Evolutionary conservation across 2,797 vertebrate genomes (phyloP), one percentile per base, ranked within the genome.

Genomic region (Clamator glandarius): DNA sequence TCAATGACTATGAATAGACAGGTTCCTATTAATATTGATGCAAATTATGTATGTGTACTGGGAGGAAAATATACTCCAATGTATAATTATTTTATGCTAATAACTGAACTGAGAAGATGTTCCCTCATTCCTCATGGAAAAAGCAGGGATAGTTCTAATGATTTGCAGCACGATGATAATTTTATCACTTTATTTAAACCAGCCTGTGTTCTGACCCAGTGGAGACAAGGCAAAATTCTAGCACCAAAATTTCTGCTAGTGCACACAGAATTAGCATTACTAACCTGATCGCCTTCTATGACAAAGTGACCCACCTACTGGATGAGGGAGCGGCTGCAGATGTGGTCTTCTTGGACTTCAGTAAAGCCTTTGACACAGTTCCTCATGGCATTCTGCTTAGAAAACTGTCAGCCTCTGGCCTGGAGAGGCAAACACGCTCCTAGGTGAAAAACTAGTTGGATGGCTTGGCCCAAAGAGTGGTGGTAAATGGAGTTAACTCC

Each of bases 51-150:
- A 31, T 79, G 42, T 74, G 52, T 51, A 69, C 35, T 39, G 68
- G 84, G 78, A 96, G 58, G 61, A 95, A 92, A 89, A 69, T 67
- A 91, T 36, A 78, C 55, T 31, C 85, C 26, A 3, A 89, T 92
- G 77, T 85, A 83, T 94, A 95, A 96, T 94, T 95, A 96, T 92
- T 97, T 95, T 95, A 92, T 96, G 92, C 68, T 93, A 92, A 95
- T 93, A 75, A 66, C 66, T 50, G 55, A 92, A 48, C 62, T 69
- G 73, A 78, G 88, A 86, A 86, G 59, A 48, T 84, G 33, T 12
- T 73, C 66, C 15, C 55, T 91, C 23, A 28, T 91, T 91, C 35
- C 31, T 86, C 64, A 41, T 57, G 24, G 58, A 75, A 90, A 88
- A 80, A 14, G 3, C 33, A 76, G 44, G 54, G 80, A 10, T 64